Evolutionary conservation across 2,888 invertebrate species (phyloP), one percentile per base, ranked within the genome.

Genomic region (Cylloceria caligata): DNA sequence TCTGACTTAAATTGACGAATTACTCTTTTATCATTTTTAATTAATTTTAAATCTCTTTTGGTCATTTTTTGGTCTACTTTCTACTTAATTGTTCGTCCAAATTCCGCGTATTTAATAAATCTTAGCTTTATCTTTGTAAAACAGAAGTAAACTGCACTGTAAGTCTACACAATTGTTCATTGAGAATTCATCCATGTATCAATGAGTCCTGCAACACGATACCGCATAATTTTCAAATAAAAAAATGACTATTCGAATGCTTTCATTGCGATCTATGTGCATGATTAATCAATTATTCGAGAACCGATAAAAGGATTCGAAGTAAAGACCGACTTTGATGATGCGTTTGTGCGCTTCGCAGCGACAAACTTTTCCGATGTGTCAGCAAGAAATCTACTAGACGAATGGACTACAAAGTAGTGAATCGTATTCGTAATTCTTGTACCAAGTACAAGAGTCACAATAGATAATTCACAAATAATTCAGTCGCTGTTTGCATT

Each of bases 301-400:
- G 69, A 24, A 9, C n/a, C 52, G 24, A 39, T 39, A 69, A n/a
- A 55, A 68, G 34, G 21, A 68, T 68, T 52, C 68, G 24, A 68
- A 68, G 68, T 36, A 68, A 68, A 52, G 52, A 52, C 39, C 39
- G 68, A 21, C 30, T 57, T 42, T 24, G 42, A 71, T 42, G 69
- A 71, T 42, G n/a, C n/a, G n/a, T 45, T 3, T 13, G 16, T 45
- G 45, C 45, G 45, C 45, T 5, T 45, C 24, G 27, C 57, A 27
- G 11, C 16, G 36, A 19, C 42, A 57, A 65, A 42, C 19, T 74
- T 74, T 65, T 55, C 74, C 74, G 65, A 74, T 74, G 74, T 74
- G 74, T 74, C 24, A 13, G 5, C 5, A 52, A 34, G 49, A 73
- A 52, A 64, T 64, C 36, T 52, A 27, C 34, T 36, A 73, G 34